Evolutionary conservation across 2,113 vertebrate species (phyloP), one percentile per base, ranked within the genome.

Genomic region (Siphamia tubifer): DNA sequence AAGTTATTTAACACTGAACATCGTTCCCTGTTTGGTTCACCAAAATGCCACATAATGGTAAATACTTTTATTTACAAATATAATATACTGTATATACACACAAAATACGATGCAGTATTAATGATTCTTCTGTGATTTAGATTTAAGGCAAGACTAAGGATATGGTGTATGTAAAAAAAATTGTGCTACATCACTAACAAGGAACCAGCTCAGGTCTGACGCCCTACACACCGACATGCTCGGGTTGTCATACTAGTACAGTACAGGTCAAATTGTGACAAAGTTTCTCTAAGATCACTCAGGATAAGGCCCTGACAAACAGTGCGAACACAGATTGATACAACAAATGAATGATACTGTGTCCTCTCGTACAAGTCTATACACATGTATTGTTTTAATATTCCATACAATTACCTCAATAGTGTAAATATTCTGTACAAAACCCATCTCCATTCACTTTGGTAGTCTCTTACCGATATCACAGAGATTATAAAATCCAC

Each of bases 81-180:
- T n/a, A n/a, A n/a, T n/a, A n/a, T n/a, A n/a, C n/a, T n/a, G n/a
- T n/a, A n/a, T 74, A 83, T 86, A 11, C 81, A 89, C 82, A 85
- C 35, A 42, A 64, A 58, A 20, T 12, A 72, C 30, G 65, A 73
- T 55, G 77, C 71, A 74, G 63, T 84, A 72, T 79, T 63, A 31
- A 49, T 51, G 70, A 89, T 74, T 56, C 61, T 77, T 78, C 21
- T 73, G 68, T 74, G 31, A 52, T 65, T 63, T 52, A 42, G 47
- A 66, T 85, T 87, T 89, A 90, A 92, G 89, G 87, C 87, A 87
- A 81, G 72, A 76, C 82, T 79, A 78, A 62, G 36, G 49, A 87
- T 77, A 79, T 55, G 79, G 30, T 73, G 28, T 34, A 19, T 45
- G 47, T 79, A 56, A 23, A 52, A 23, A 52, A 53, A 71, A 39